phyloP scores from a whole-genome alignment of 1,140 invertebrate genomes.

The Aethina tumida region DNA sequence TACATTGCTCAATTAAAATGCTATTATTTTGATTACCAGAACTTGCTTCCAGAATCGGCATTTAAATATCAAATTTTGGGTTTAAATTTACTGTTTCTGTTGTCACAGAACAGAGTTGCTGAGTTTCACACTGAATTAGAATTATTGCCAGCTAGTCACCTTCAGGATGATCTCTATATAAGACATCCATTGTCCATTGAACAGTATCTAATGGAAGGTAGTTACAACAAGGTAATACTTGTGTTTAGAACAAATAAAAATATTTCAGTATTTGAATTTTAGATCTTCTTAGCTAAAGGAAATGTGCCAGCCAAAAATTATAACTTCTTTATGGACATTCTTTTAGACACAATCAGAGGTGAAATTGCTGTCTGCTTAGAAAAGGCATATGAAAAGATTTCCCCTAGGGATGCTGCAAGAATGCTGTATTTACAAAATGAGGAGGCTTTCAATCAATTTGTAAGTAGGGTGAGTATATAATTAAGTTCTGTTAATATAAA shows the following conservation, averaged over 20 bases:
- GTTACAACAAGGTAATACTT: constrained; percentile 86
- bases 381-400: constrained; percentile 89
- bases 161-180: constrained; percentile 91
- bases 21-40: constrained; percentile 95
- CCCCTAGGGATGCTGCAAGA: constrained; percentile 74
- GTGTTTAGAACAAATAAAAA: not conserved
- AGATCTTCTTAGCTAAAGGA: constrained; percentile 75
- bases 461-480: constrained; percentile 49
- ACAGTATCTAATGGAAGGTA: constrained; percentile 98
- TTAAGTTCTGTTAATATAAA: constrained; percentile 4
- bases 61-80: constrained; percentile 94
- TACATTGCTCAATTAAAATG: constrained; percentile 90
- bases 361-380: constrained; percentile 96
- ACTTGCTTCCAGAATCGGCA: constrained; percentile 79
- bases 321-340: constrained; percentile 94
- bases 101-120: constrained; percentile 93
- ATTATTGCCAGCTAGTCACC: constrained; percentile 82
- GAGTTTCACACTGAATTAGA: constrained; percentile 99
- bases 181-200: constrained; percentile 91
- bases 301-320: constrained; percentile 96
- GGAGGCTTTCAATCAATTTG: constrained; percentile 70
- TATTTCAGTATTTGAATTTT: constrained; percentile 18
- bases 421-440: constrained; percentile 80
- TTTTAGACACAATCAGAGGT: constrained; percentile 89
- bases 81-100: constrained; percentile 88